A percentile compares a stretch with the other conserved stretches of the same genome.
Evolutionary conservation across 2,888 invertebrate species (phyloP).

Genomic region (Bibio marci): DNA sequence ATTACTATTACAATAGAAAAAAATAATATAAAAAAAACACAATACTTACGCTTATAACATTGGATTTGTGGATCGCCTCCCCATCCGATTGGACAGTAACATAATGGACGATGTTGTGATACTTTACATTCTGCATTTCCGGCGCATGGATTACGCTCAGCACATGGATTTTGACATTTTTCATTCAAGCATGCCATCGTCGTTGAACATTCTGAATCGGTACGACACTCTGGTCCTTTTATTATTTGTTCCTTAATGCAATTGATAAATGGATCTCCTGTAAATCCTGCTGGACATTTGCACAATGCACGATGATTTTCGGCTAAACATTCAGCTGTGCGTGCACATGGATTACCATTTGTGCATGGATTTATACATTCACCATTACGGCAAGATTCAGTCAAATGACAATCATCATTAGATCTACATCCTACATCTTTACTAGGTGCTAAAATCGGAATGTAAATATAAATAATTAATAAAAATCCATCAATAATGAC

Average conservation of each 20-base stretch:
- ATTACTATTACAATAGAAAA: not conserved
- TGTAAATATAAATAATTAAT: not conserved
- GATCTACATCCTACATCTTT: slow-evolving; percentile 46
- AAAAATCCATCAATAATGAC: too few species aligned
- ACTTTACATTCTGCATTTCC: slow-evolving; percentile 63
- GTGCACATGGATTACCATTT: slow-evolving; percentile 49
- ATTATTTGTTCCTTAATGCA: slow-evolving; percentile 34
- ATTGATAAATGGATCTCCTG: slow-evolving; percentile 66
- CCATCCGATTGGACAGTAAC: slow-evolving; percentile 69
- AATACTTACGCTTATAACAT: slow-evolving; percentile 68
- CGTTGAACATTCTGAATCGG: slow-evolving; percentile 57
- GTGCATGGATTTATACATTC: slow-evolving; percentile 63
- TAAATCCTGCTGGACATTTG: slow-evolving; percentile 51
- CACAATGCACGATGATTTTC: slow-evolving; percentile 61
- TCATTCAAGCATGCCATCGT: slow-evolving; percentile 65
- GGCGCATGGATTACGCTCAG: slow-evolving; percentile 61
- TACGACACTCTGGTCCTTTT: slow-evolving; percentile 47
- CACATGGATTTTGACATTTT: slow-evolving; percentile 67
- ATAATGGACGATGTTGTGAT: slow-evolving; percentile 60
- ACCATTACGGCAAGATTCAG: slow-evolving; percentile 53
- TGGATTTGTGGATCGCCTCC: slow-evolving; percentile 73
- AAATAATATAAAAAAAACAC: not conserved
- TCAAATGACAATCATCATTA: slow-evolving; percentile 52
- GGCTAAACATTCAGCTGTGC: slow-evolving; percentile 60
- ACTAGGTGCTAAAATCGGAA: slow-evolving; percentile 3